phyloP scores from a whole-genome alignment of 1,140 invertebrate genomes.

The Monomorium pharaonis region DNA sequence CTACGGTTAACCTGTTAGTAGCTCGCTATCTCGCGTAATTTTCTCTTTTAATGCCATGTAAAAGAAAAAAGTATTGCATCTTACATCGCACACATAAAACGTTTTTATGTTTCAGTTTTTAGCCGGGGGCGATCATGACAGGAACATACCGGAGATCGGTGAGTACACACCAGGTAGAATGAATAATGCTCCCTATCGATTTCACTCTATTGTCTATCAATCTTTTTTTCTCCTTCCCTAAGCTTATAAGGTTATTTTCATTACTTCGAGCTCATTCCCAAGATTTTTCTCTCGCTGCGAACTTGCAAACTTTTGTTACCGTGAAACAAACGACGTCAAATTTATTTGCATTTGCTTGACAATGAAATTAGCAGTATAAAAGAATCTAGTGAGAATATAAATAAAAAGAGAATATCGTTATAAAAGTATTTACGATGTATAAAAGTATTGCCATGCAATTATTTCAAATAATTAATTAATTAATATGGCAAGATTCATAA shows the following conservation, averaged over 20 bases:
- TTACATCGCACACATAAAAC: neutral
- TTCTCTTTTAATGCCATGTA: neutral
- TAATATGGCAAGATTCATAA: neutral
- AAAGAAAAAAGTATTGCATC: neutral
- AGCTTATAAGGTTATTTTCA: neutral
- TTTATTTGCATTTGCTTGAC: neutral
- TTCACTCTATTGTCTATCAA: neutral
- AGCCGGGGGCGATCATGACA: constrained; percentile 79
- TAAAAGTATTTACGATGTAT: neutral
- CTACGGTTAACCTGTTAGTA: too few species aligned
- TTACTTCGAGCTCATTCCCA: neutral
- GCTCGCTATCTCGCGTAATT: constrained; percentile 4
- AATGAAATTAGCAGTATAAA: neutral
- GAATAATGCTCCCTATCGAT: neutral
- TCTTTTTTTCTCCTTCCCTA: neutral
- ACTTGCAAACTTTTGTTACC: neutral
- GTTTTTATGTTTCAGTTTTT: constrained; percentile 76
- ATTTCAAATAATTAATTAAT: neutral
- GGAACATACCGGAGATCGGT: constrained; percentile 81
- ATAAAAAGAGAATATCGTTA: neutral
- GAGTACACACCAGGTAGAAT: constrained; percentile 75
- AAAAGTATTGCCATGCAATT: too few species aligned
- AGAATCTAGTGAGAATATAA: neutral
- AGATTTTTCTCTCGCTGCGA: neutral
- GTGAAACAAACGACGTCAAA: neutral